Conservation (phyloP, 2,113 vertebrate species). For the Odontophorus gujanensis region DNA sequence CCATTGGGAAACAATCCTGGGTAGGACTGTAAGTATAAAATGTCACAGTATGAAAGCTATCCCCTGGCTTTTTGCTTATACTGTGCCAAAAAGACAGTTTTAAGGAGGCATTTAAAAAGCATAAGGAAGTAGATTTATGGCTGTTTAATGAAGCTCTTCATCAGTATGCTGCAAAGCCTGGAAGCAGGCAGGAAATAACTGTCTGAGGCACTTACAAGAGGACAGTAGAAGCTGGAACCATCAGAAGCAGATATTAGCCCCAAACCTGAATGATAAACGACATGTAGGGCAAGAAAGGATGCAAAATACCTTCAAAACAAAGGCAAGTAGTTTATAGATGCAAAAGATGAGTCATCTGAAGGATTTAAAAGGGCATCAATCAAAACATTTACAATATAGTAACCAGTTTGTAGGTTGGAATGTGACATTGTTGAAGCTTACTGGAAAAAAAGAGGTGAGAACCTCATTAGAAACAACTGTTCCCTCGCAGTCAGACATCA, state of each 20-base stretch:
- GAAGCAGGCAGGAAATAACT: not conserved
- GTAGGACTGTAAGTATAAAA: not conserved
- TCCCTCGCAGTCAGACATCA: not conserved
- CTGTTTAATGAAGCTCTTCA: conserved; percentile 37
- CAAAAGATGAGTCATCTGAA: conserved; percentile 21
- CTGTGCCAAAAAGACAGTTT: not conserved
- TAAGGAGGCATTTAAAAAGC: not conserved
- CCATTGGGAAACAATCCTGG: not conserved
- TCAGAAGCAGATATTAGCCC: not conserved
- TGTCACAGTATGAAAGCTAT: not conserved
- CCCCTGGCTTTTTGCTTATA: not conserved
- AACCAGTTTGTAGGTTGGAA: conserved; percentile 3
- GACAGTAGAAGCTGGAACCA: not conserved
- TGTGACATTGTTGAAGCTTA: not conserved
- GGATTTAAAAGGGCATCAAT: not conserved
- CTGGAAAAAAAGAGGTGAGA: not conserved
- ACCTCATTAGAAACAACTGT: not conserved
- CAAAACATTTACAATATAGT: conserved; percentile 6
- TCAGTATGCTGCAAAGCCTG: not conserved
- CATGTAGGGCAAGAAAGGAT: not conserved
- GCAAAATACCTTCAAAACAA: not conserved
- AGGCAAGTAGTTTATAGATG: not conserved
- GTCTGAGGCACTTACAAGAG: not conserved
- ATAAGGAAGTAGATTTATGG: not conserved
- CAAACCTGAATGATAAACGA: not conserved